Evolutionary conservation across 2,113 vertebrate species (phyloP).

Genomic region (Hyperoodon ampullatus): DNA sequence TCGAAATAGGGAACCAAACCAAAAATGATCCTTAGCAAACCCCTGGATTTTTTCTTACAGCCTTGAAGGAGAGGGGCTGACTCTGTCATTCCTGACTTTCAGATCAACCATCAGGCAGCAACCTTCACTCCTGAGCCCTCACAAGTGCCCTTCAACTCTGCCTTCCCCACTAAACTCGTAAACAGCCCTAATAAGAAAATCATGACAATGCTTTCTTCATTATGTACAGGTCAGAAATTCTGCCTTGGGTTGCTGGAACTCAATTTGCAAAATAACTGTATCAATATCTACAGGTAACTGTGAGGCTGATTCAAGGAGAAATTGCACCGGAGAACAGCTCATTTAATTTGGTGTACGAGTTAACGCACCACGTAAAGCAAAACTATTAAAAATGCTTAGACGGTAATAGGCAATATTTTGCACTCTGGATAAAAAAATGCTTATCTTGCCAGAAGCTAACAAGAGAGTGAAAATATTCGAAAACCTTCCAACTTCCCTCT

Average conservation of each 20-base stretch:
- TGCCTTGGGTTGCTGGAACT: slow-evolving; percentile 6
- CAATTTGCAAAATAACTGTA: slow-evolving; percentile 58
- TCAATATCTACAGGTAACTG: slow-evolving; percentile 53
- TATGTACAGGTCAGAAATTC: not conserved
- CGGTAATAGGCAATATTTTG: slow-evolving; percentile 82
- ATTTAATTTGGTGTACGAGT: slow-evolving; percentile 67
- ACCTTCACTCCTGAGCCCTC: not conserved
- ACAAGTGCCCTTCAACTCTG: not conserved
- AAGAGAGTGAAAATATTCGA: slow-evolving; percentile 80
- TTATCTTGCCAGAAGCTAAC: slow-evolving; percentile 85
- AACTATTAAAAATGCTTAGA: slow-evolving; percentile 82
- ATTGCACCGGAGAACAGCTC: slow-evolving; percentile 47
- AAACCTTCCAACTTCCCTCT: slow-evolving; percentile 82
- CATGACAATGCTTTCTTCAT: not conserved
- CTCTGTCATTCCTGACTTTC: not conserved
- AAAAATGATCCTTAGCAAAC: not conserved
- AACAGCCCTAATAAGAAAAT: slow-evolving; percentile 42
- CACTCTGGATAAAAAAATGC: slow-evolving; percentile 81
- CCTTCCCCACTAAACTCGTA: not conserved
- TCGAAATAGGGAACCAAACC: not conserved
- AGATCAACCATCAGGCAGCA: not conserved
- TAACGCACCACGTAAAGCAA: slow-evolving; percentile 64
- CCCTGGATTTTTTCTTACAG: not conserved
- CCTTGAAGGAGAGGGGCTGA: not conserved
- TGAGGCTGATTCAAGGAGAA: slow-evolving; percentile 62